phyloP scores from a whole-genome alignment of 1,140 invertebrate species.

The Hycleus phaleratus region DNA sequence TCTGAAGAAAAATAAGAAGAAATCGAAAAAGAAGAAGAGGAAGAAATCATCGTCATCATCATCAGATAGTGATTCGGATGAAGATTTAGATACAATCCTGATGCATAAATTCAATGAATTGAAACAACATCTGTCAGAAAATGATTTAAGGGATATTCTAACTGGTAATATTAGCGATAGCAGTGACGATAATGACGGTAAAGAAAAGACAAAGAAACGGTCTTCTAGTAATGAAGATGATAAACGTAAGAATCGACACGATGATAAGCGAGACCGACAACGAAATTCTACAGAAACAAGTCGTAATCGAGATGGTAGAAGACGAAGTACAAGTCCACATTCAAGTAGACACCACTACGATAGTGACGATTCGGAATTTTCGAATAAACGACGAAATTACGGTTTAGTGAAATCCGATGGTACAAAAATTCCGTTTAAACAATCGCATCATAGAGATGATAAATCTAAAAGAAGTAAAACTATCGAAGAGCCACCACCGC shows the following conservation, averaged over 20 bases:
- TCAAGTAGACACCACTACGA: constrained; percentile 4
- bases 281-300: constrained; percentile 5
- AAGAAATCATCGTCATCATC: constrained; percentile 51
- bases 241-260: not conserved
- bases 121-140: constrained; percentile 43
- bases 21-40: constrained; percentile 43
- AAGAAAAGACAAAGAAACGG: constrained; percentile 23
- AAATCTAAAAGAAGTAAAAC: not conserved
- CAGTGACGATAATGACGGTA: constrained; percentile 30
- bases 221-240: constrained; percentile 8
- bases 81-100: constrained; percentile 46
- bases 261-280: not conserved
- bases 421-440: constrained; percentile 34
- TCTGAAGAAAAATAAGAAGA: constrained; percentile 48
- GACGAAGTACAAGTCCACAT: constrained; percentile 4
- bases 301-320: constrained; percentile 17
- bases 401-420: constrained; percentile 46
- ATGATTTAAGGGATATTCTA: constrained; percentile 45
- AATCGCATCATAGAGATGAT: not conserved
- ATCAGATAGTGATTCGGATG: constrained; percentile 46
- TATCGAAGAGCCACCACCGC: not conserved
- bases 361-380: constrained; percentile 20
- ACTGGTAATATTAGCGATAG: constrained; percentile 40
- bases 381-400: constrained; percentile 33
- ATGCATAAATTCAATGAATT: constrained; percentile 49